These are phyloP conservation scores for Oncopodura yosiiana DNA, from an alignment of 1,140 invertebrate species.

Conservation along the genomic window DNA sequence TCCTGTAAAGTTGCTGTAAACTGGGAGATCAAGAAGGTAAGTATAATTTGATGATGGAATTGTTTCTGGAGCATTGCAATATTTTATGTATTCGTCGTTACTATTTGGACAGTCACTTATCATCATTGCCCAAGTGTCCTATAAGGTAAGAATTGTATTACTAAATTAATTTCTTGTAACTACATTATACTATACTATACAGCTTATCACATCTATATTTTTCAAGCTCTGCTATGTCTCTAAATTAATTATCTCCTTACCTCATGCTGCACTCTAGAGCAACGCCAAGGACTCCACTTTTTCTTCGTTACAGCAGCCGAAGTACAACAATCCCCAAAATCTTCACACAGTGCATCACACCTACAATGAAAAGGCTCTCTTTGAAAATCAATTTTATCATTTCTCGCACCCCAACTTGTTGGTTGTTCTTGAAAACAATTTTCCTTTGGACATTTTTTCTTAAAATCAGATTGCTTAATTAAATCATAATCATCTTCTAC, in stretches of 20 bases:
- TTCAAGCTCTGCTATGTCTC: too few relatives aligned
- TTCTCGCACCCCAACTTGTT: neutral
- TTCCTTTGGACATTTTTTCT: neutral
- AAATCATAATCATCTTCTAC: neutral
- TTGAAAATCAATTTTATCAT: neutral
- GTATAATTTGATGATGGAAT: neutral
- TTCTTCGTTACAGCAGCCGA: neutral
- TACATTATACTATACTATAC: too few relatives aligned
- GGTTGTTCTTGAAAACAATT: neutral
- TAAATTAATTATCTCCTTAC: constrained; percentile 4
- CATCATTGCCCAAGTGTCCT: constrained; percentile 19
- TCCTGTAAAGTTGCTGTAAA: constrained; percentile 11
- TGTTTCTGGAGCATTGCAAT: constrained; percentile 9
- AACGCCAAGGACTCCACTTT: constrained; percentile 15
- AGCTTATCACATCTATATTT: too few relatives aligned
- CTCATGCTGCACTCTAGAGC: constrained; percentile 10
- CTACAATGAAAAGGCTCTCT: constrained; percentile 14
- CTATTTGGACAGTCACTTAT: constrained; percentile 18
- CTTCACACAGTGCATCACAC: constrained; percentile 19
- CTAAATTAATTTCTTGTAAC: neutral
- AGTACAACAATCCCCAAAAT: constrained; percentile 26
- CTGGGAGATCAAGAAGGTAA: constrained; percentile 25
- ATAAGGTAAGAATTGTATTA: neutral
- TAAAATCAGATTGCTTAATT: neutral
- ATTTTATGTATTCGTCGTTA: neutral